Percentiles rank a stretch among this genome's conserved stretches.
Conservation (phyloP, 2,888 invertebrate species). For the Cataglyphis cursor region DNA sequence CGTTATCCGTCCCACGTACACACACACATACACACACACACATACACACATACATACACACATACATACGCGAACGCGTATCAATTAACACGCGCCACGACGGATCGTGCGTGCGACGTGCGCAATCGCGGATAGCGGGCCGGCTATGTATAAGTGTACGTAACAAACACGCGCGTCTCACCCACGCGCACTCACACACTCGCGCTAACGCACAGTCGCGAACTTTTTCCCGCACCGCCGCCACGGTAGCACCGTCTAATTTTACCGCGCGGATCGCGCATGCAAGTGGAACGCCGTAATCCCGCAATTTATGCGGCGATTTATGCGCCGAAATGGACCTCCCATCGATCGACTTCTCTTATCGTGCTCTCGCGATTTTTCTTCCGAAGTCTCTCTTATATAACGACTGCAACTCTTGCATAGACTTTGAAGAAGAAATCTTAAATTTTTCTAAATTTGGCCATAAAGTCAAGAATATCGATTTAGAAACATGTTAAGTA, state of each 20-base stretch:
- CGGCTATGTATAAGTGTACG: conserved; percentile 40
- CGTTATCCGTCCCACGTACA: conserved; percentile 66
- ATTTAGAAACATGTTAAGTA: background rate
- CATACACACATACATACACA: conserved; percentile 20
- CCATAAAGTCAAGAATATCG: background rate
- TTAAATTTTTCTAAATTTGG: background rate
- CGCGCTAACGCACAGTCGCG: conserved; percentile 51
- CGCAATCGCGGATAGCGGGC: conserved; percentile 53
- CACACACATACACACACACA: conserved; percentile 13
- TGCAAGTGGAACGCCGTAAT: conserved; percentile 47
- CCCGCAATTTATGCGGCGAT: conserved; percentile 45
- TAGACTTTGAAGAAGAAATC: background rate
- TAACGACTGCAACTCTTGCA: too few species aligned
- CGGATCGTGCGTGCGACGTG: conserved; percentile 52
- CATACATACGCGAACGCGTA: conserved; percentile 54
- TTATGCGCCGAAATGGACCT: conserved; percentile 32
- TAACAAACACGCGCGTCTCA: conserved; percentile 21
- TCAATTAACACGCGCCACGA: conserved; percentile 72
- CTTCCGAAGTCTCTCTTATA: background rate
- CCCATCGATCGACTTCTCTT: conserved; percentile 27
- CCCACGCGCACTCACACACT: conserved; percentile 31
- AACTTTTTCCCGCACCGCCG: conserved; percentile 42
- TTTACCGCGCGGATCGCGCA: conserved; percentile 56
- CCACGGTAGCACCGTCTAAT: conserved; percentile 45
- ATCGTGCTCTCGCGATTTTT: conserved; percentile 10